Conservation (phyloP, 1,140 invertebrate genomes). For the Lepidotrigona ventralis region DNA sequence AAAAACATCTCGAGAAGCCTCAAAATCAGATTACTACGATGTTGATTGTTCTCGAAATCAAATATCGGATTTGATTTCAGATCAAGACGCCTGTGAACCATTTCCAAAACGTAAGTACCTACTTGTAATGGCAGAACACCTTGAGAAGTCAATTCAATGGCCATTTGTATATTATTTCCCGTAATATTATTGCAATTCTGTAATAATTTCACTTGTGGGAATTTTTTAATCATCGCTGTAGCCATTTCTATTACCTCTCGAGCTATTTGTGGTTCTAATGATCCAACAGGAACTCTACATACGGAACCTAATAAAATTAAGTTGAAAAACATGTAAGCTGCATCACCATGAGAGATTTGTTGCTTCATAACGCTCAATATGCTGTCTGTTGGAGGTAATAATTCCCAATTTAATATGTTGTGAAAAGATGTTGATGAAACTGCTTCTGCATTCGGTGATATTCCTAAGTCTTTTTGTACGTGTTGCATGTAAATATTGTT, state of each 20-base stretch:
- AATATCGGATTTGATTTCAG: conserved; percentile 66
- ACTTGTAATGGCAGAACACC: conserved; percentile 74
- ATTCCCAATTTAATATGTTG: conserved; percentile 70
- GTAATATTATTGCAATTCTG: conserved; percentile 71
- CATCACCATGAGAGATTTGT: conserved; percentile 66
- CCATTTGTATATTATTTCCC: conserved; percentile 69
- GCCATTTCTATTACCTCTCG: conserved; percentile 73
- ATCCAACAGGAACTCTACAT: conserved; percentile 72
- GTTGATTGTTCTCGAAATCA: conserved; percentile 70
- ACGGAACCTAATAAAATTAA: conserved; percentile 75
- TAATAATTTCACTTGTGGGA: conserved; percentile 61
- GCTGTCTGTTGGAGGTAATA: conserved; percentile 68
- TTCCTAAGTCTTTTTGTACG: conserved; percentile 71
- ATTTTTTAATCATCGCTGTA: conserved; percentile 70
- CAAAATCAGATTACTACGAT: conserved; percentile 72
- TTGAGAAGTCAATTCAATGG: conserved; percentile 65
- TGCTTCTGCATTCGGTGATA: conserved; percentile 68
- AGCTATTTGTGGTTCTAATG: conserved; percentile 61
- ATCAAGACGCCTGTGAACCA: conserved; percentile 74
- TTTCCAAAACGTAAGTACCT: conserved; percentile 75
- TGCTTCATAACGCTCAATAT: conserved; percentile 71
- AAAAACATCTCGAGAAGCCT: conserved; percentile 73
- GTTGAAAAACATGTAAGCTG: conserved; percentile 75
- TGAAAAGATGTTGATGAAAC: conserved; percentile 73
- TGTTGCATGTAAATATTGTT: conserved; percentile 75